These are phyloP conservation scores for Hybognathus amarus DNA, from an alignment of 2,797 vertebrate genomes.

Conservation along the genomic window DNA sequence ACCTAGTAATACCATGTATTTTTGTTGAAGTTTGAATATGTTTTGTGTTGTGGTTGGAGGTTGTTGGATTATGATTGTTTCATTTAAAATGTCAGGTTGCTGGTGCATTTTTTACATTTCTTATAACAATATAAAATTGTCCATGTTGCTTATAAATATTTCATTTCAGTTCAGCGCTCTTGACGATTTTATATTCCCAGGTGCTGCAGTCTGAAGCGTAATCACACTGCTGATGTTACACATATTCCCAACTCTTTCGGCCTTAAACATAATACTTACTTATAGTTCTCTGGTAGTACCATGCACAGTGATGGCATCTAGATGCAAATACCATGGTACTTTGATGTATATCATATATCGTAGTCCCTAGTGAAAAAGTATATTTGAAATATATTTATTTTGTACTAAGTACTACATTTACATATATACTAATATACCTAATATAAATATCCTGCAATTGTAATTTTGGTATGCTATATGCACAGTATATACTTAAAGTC, in stretches of 20 bases:
- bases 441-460: too few species aligned
- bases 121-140: neutral
- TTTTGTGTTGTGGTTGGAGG: slow-evolving; percentile 35
- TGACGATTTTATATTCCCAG: slow-evolving; percentile 22
- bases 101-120: slow-evolving; percentile 5
- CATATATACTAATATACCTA: too few species aligned
- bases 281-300: neutral
- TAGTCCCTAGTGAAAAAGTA: too few species aligned
- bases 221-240: neutral
- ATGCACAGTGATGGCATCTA: neutral
- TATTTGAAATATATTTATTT: too few species aligned
- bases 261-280: neutral
- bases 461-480: too few species aligned
- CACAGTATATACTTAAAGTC: too few species aligned
- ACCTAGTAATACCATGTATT: neutral
- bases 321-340: neutral
- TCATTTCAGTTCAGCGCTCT: neutral
- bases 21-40: neutral
- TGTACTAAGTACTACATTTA: too few species aligned
- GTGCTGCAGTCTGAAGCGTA: neutral
- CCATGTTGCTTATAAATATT: neutral
- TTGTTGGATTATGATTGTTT: slow-evolving; percentile 11
- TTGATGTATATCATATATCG: neutral
- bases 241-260: neutral
- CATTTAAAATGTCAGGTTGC: slow-evolving; percentile 37